These are phyloP conservation scores for Himalopsyche tibetana DNA, from an alignment of 2,888 invertebrate species.

Conservation along the genomic window DNA sequence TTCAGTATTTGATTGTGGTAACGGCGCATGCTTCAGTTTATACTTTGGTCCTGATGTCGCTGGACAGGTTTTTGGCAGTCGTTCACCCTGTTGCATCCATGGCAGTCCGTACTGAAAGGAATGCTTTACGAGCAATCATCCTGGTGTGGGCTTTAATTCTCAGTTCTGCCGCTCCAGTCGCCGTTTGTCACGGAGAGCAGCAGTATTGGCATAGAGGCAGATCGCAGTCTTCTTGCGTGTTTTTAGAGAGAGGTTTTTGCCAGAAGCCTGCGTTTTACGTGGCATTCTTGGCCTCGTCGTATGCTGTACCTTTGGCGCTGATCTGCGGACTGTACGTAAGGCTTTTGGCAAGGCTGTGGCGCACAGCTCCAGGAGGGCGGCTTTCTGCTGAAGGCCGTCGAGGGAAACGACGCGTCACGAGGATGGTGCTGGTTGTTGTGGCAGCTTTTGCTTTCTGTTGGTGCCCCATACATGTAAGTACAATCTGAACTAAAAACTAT, in stretches of 20 bases:
- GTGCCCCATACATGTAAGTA: slow-evolving; percentile 92
- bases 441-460: slow-evolving; percentile 95
- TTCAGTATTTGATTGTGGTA: slow-evolving; percentile 93
- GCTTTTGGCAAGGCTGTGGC: slow-evolving; percentile 92
- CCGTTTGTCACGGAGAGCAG: slow-evolving; percentile 86
- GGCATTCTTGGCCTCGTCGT: slow-evolving; percentile 91
- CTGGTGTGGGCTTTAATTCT: slow-evolving; percentile 89
- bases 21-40: slow-evolving; percentile 96
- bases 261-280: slow-evolving; percentile 82
- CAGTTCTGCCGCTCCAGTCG: slow-evolving; percentile 86
- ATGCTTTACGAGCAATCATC: slow-evolving; percentile 87
- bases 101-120: slow-evolving; percentile 88
- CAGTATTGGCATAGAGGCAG: slow-evolving; percentile 80
- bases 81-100: slow-evolving; percentile 94
- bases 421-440: slow-evolving; percentile 94
- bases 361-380: slow-evolving; percentile 87
- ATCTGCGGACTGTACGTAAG: slow-evolving; percentile 92
- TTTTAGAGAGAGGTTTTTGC: slow-evolving; percentile 80
- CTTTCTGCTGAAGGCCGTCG: slow-evolving; percentile 88
- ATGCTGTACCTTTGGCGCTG: slow-evolving; percentile 90
- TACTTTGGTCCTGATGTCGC: slow-evolving; percentile 94
- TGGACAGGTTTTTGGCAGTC: slow-evolving; percentile 94
- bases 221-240: slow-evolving; percentile 83
- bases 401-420: slow-evolving; percentile 91
- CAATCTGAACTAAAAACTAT: background rate